Evolutionary conservation across 2,888 invertebrate genomes (phyloP).

Genomic region (Pollenia labialis): DNA sequence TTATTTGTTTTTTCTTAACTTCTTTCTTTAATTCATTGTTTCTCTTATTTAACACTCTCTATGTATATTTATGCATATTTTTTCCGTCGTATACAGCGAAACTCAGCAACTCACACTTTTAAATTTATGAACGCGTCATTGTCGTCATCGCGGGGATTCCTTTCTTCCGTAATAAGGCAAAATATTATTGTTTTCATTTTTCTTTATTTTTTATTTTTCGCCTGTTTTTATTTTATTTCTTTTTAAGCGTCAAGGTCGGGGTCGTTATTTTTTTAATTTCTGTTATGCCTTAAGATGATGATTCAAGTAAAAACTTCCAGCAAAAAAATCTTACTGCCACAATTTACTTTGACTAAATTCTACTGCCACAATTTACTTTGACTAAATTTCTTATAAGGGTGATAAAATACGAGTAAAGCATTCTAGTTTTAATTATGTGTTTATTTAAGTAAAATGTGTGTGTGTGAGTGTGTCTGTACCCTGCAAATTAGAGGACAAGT

Average conservation of each 20-base stretch:
- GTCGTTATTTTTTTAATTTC: slow-evolving; percentile 80
- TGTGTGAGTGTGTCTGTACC: too few relatives aligned
- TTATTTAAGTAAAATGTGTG: too few relatives aligned
- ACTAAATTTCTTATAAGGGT: too few relatives aligned
- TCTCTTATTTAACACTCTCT: slow-evolving; percentile 61
- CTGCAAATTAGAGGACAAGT: too few relatives aligned
- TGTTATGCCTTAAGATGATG: slow-evolving; percentile 68
- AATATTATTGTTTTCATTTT: slow-evolving; percentile 70
- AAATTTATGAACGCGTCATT: slow-evolving; percentile 33
- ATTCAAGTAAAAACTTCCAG: slow-evolving; percentile 33
- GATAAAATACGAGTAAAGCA: too few relatives aligned
- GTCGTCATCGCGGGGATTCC: slow-evolving; percentile 58
- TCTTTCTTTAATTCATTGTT: slow-evolving; percentile 57
- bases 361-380: slow-evolving; percentile 66
- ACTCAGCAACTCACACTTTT: slow-evolving; percentile 26
- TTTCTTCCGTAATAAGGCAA: slow-evolving; percentile 66
- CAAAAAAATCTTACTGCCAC: slow-evolving; percentile 74
- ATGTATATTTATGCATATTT: slow-evolving; percentile 72
- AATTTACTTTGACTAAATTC: too few relatives aligned
- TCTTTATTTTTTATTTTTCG: slow-evolving; percentile 24
- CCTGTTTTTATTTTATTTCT: slow-evolving; percentile 53
- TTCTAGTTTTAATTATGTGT: too few relatives aligned
- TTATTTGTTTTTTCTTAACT: slow-evolving; percentile 33
- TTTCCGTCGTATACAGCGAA: slow-evolving; percentile 39
- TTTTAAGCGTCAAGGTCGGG: slow-evolving; percentile 78